phyloP scores from a whole-genome alignment of 2,888 invertebrate species.

The Cylloceria caligata region DNA sequence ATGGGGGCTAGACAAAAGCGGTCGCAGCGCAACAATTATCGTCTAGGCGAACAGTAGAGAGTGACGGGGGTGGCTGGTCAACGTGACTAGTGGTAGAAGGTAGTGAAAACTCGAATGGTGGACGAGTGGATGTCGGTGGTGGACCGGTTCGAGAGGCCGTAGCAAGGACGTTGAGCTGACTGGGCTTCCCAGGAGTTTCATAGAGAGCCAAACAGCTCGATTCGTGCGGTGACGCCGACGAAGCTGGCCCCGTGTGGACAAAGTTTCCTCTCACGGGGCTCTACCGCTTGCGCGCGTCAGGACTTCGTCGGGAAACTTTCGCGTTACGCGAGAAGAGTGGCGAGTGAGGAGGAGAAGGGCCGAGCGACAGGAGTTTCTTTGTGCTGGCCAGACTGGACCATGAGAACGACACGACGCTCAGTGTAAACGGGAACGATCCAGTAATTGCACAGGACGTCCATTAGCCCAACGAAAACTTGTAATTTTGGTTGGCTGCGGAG shows the following conservation, averaged over 20 bases:
- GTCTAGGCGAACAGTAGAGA: slow-evolving; percentile 70
- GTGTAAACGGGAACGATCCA: slow-evolving; percentile 71
- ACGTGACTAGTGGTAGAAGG: slow-evolving; percentile 56
- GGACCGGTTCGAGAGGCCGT: slow-evolving; percentile 55
- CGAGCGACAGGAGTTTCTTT: slow-evolving; percentile 62
- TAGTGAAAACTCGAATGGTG: slow-evolving; percentile 65
- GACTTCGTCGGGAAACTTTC: slow-evolving; percentile 79
- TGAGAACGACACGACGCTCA: slow-evolving; percentile 57
- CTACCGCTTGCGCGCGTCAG: slow-evolving; percentile 64
- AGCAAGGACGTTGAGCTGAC: slow-evolving; percentile 63
- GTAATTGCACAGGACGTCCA: slow-evolving; percentile 78
- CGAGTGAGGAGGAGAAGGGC: slow-evolving; percentile 70
- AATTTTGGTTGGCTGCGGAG: slow-evolving; percentile 61
- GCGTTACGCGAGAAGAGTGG: slow-evolving; percentile 68
- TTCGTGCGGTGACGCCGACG: slow-evolving; percentile 46
- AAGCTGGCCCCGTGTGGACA: slow-evolving; percentile 52
- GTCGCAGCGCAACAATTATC: slow-evolving; percentile 80
- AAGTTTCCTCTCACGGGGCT: slow-evolving; percentile 61
- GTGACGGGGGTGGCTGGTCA: slow-evolving; percentile 63
- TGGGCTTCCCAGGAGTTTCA: slow-evolving; percentile 64
- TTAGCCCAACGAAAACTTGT: slow-evolving; percentile 73
- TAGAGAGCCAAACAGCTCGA: slow-evolving; percentile 63
- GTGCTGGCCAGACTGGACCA: slow-evolving; percentile 61
- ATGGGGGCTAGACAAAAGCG: slow-evolving; percentile 79
- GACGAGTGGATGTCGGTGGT: slow-evolving; percentile 54